A percentile compares a stretch with the other conserved stretches of the same genome.
These are phyloP conservation scores for Myrmecobius fasciatus DNA, from an alignment of 2,113 vertebrate genomes.

Conservation along the genomic window DNA sequence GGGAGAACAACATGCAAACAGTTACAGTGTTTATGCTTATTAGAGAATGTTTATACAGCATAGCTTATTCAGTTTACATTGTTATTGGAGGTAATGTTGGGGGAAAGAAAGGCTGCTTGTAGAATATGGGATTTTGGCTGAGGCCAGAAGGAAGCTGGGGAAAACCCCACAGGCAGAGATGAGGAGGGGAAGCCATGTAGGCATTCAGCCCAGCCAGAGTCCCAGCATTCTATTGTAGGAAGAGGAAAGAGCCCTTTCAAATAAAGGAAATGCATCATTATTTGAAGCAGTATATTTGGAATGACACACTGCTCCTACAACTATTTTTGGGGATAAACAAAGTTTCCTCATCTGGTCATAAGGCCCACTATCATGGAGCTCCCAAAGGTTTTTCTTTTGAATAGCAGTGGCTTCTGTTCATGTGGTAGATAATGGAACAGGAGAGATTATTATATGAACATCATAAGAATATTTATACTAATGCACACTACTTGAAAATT, in stretches of 20 bases:
- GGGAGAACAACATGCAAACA: neutral
- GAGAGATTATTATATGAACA: neutral
- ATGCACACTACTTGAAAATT: neutral
- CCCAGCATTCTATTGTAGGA: neutral
- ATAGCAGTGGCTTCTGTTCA: neutral
- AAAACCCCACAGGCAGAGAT: neutral
- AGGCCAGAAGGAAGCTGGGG: no score
- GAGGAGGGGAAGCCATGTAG: neutral
- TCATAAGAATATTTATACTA: neutral
- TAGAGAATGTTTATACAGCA: neutral
- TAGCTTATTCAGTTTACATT: neutral
- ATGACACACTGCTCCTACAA: neutral
- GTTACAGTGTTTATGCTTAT: neutral
- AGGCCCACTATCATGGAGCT: neutral
- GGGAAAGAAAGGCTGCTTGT: neutral
- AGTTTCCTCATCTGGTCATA: neutral
- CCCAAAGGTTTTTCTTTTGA: neutral
- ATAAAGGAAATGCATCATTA: neutral
- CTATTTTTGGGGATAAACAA: neutral
- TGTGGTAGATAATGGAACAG: no score
- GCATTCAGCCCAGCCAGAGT: neutral
- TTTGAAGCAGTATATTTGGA: neutral
- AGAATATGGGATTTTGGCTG: neutral
- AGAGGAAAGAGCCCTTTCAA: neutral
- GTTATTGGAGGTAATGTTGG: neutral